Percentiles rank a stretch among this genome's conserved stretches.
Evolutionary conservation across 2,888 invertebrate species (phyloP).

Genomic region (Cerastis leucographa): DNA sequence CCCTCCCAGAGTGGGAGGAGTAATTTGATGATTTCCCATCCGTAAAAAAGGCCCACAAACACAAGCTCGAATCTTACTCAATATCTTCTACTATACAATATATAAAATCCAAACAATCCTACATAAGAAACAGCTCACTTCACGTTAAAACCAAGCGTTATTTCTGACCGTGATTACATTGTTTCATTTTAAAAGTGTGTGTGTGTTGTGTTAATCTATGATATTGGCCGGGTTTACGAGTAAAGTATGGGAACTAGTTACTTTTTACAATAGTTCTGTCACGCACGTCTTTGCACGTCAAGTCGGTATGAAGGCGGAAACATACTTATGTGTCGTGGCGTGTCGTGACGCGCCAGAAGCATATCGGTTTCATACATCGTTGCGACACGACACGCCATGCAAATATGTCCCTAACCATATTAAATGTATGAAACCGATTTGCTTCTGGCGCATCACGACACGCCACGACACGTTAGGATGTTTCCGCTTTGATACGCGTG

Average conservation of each 20-base stretch:
- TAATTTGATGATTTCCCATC: too few relatives aligned
- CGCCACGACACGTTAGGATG: too few relatives aligned
- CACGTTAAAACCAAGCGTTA: constrained; percentile 32
- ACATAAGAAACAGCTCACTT: constrained; percentile 1
- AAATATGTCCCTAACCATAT: too few relatives aligned
- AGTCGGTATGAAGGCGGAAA: too few relatives aligned
- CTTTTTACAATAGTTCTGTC: constrained; percentile 24
- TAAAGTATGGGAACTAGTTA: constrained; percentile 12
- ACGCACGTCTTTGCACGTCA: constrained; percentile 36
- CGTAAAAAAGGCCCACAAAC: too few relatives aligned
- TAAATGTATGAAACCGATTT: too few relatives aligned
- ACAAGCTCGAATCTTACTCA: neutral
- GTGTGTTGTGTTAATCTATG: constrained; percentile 37
- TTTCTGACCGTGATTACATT: constrained; percentile 46
- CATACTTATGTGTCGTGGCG: too few relatives aligned
- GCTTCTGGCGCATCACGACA: too few relatives aligned
- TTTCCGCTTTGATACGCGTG: constrained; percentile 1
- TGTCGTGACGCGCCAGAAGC: too few relatives aligned
- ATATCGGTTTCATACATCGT: too few relatives aligned
- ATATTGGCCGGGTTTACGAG: constrained; percentile 39
- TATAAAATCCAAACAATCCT: constrained; percentile 25
- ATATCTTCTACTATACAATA: constrained; percentile 13
- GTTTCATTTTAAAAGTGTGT: constrained; percentile 37
- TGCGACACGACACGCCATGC: too few relatives aligned
- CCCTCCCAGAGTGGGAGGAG: too few relatives aligned